phyloP scores from a whole-genome alignment of 2,113 vertebrate genomes.

The Scolopax mira region DNA sequence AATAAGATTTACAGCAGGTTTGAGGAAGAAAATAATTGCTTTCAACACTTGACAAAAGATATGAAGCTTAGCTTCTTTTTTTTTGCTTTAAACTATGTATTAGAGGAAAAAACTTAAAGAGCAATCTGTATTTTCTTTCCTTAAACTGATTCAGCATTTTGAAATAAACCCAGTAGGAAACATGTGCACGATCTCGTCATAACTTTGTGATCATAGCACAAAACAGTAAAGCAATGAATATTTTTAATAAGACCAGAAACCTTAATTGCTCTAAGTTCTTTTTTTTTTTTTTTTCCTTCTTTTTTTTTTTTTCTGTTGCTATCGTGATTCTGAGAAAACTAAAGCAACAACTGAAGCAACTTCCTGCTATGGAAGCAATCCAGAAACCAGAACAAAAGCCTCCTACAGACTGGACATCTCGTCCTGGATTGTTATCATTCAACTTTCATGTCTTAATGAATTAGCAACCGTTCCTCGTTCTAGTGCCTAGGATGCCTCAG shows the following conservation, averaged over 20 bases:
- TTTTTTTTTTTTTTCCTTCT: neutral
- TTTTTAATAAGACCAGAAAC: neutral
- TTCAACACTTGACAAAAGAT: neutral
- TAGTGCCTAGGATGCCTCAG: neutral
- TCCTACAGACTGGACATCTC: neutral
- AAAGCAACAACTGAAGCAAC: conserved; percentile 25
- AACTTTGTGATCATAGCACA: neutral
- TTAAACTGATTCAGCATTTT: neutral
- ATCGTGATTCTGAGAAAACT: conserved; percentile 21
- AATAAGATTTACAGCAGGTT: neutral
- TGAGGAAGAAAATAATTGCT: neutral
- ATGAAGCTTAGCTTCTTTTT: neutral
- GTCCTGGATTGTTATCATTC: conserved; percentile 3
- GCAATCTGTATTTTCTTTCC: neutral
- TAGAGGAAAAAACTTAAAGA: neutral
- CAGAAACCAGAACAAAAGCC: conserved; percentile 48
- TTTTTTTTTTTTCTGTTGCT: neutral
- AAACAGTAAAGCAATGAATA: neutral
- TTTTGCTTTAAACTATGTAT: neutral
- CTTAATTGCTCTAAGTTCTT: neutral
- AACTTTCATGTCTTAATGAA: neutral
- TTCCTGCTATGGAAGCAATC: conserved; percentile 46
- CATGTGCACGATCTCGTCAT: neutral
- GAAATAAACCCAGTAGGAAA: neutral
- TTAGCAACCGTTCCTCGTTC: neutral